Conservation (phyloP, 2,113 vertebrate genomes). For the Neotoma lepida region DNA sequence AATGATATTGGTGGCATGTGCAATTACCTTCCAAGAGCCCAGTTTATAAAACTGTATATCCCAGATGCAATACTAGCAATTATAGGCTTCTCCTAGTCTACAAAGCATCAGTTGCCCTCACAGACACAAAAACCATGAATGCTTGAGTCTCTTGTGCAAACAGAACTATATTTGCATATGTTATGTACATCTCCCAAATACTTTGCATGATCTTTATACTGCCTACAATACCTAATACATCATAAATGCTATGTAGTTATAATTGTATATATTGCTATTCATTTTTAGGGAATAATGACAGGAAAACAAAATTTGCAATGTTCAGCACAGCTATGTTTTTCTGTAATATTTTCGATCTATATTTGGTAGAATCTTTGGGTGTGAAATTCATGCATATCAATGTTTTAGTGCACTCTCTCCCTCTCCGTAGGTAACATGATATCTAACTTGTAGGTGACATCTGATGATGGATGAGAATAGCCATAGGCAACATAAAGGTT, state of each 20-base stretch:
- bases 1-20: not conserved
- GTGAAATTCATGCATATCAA: not conserved
- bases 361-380: not conserved
- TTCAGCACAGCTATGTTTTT: not conserved
- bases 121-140: not conserved
- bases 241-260: not conserved
- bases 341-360: not conserved
- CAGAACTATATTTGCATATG: not conserved
- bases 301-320: not conserved
- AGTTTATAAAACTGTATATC: constrained; percentile 31
- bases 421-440: constrained; percentile 39
- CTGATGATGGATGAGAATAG: constrained; percentile 58
- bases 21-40: constrained; percentile 3
- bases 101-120: not conserved
- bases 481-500: not conserved
- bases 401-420: not conserved
- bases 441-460: constrained; percentile 38
- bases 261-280: not conserved
- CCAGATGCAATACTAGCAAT: constrained; percentile 7
- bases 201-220: not conserved
- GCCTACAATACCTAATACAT: not conserved
- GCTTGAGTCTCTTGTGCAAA: not conserved
- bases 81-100: not conserved
- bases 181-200: not conserved
- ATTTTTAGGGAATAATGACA: not conserved